Conservation (phyloP, 92 coral and sea anemone genomes). For the Heteractis magnifica region DNA sequence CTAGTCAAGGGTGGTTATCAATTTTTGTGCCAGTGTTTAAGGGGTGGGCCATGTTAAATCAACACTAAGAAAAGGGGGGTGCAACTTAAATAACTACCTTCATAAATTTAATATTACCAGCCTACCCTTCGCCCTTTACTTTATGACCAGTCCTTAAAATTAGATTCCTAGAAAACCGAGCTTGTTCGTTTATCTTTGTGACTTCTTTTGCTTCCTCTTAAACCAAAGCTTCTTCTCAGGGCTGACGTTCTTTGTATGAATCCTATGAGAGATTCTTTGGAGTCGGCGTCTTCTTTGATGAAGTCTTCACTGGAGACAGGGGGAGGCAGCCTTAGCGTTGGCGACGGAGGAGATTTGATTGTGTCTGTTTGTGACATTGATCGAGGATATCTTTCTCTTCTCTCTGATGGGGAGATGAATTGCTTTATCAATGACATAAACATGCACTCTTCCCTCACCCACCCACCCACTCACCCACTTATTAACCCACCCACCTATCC, state of each 20-base stretch:
- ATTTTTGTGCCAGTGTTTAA: too few relatives aligned
- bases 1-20: too few relatives aligned
- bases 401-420: conserved; percentile 42
- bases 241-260: conserved; percentile 66
- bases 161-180: conserved; percentile 59
- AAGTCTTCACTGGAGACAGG: conserved; percentile 89
- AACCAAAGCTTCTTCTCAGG: conserved; percentile 77
- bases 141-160: neutral
- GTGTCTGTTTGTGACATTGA: conserved; percentile 52
- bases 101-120: too few relatives aligned
- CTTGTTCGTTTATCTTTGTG: conserved; percentile 78
- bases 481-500: too few relatives aligned
- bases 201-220: conserved; percentile 69
- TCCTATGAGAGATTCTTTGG: conserved; percentile 37
- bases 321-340: conserved; percentile 70
- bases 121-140: too few relatives aligned
- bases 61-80: too few relatives aligned
- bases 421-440: too few relatives aligned
- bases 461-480: too few relatives aligned
- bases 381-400: conserved; percentile 64
- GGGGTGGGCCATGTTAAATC: too few relatives aligned
- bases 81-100: too few relatives aligned
- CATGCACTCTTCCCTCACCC: too few relatives aligned
- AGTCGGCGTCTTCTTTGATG: conserved; percentile 46
- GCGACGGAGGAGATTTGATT: conserved; percentile 68